Base-by-base conservation (phyloP, 2,888 invertebrate species). In the Stenchaetothrips biformis region DNA sequence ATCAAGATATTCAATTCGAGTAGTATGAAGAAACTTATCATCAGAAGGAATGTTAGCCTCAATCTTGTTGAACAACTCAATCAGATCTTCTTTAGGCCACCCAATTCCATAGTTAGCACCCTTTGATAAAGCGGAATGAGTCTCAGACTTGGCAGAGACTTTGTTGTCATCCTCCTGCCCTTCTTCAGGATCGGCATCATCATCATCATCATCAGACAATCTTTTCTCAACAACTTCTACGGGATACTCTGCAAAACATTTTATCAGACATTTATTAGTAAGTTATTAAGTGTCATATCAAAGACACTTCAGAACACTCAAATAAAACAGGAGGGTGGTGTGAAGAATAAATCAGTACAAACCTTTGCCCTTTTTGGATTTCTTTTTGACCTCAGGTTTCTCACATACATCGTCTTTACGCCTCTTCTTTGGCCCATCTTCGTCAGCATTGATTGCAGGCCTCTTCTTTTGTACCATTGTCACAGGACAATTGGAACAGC, bases 41-140 rank as follows among this genome's bases (percentile, higher is more conserved):
- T 87, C 86, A 79, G 86, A 85, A 4, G 90, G 89, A 80, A 89
- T 85, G 59, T 84, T 84, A 59, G 82, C 80, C 82, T 87, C 86
- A 83, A 90, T 88, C 81, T 87, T 84, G 25, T 85, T 84, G 74
- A 89, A 84, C 78, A 89, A 84, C 83, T 87, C 86, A 49, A 85
- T 82, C 78, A 88, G 83, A 83, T 89, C 88, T 78, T 86, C 86
- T 81, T 86, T 85, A 9, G 88, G 87, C 89, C 86, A 88, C 77
- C 84, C 85, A 37, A 37, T 37, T 37, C 37, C 37, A 37, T 37
- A 37, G 37, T 37, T 37, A 37, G 1, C 37, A 37, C 2, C 37
- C 37, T 37, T 37, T 37, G 37, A 37, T 37, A 37, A 4, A 37
- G 37, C 4, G 4, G 37, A 37, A 37, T 25, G 67, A 25, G 25